Evolutionary conservation across 2,888 invertebrate genomes (phyloP).

Genomic region (Incurvaria masculella): DNA sequence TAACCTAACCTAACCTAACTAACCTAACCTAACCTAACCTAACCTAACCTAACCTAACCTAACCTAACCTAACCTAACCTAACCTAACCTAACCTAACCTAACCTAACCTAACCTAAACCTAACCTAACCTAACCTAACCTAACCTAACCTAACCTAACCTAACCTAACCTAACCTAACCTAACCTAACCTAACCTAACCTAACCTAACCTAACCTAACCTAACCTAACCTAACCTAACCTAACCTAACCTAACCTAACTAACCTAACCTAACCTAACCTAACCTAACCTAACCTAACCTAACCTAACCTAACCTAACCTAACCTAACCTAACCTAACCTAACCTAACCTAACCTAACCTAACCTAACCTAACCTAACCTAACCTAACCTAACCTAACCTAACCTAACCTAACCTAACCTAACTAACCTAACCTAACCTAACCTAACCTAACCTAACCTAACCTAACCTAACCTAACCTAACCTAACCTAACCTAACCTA

Average conservation of each 20-base stretch:
- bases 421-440: constrained; percentile 15
- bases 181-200: constrained; percentile 2
- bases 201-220: constrained; percentile 2
- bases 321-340: constrained; percentile 2
- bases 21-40: constrained; percentile 3
- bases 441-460: constrained; percentile 19
- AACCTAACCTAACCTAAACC: too few relatives aligned
- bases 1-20: constrained; percentile 2
- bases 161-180: constrained; percentile 2
- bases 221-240: constrained; percentile 2
- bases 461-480: constrained; percentile 17
- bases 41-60: constrained; percentile 2
- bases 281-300: constrained; percentile 2
- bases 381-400: constrained; percentile 7
- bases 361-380: constrained; percentile 3
- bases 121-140: constrained; percentile 2
- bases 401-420: constrained; percentile 16
- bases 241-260: constrained; percentile 2
- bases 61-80: constrained; percentile 2
- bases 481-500: constrained; percentile 18
- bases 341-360: constrained; percentile 2
- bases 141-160: constrained; percentile 2
- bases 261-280: constrained; percentile 2
- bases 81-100: constrained; percentile 2
- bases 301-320: constrained; percentile 1